A percentile compares a stretch with the other conserved stretches of the same genome.
Evolutionary conservation across 2,888 invertebrate species (phyloP).

Genomic region (Crioceris asparagi): DNA sequence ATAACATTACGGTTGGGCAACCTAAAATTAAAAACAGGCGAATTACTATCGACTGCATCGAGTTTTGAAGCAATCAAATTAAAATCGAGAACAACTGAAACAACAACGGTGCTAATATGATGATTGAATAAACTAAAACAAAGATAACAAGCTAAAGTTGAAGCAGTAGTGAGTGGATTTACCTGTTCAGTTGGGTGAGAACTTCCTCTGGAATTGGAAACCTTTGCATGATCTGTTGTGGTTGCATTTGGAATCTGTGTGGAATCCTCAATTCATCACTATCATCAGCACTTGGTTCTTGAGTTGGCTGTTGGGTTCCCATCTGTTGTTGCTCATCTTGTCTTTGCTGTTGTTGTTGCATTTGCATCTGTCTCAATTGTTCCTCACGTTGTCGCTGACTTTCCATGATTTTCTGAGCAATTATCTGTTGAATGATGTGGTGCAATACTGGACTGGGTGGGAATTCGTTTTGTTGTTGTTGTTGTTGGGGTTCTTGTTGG

Average conservation of each 20-base stretch:
- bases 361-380: conserved; percentile 26
- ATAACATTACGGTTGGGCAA: conserved; percentile 35
- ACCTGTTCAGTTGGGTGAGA: conserved; percentile 36
- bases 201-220: conserved; percentile 41
- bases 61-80: neutral
- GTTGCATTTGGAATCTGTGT: conserved; percentile 10
- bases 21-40: conserved; percentile 9
- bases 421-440: conserved; percentile 38
- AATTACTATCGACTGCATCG: too few species aligned
- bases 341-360: conserved; percentile 25
- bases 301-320: conserved; percentile 21
- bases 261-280: conserved; percentile 18
- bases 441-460: conserved; percentile 38
- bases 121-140: too few species aligned
- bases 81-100: neutral
- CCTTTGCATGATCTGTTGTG: conserved; percentile 23
- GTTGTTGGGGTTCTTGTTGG: conserved; percentile 22
- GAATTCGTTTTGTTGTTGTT: conserved; percentile 24
- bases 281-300: too few species aligned
- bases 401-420: conserved; percentile 35
- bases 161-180: conserved; percentile 3
- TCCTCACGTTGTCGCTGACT: conserved; percentile 30
- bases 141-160: too few species aligned
- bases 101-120: neutral
- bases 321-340: conserved; percentile 18